Conservation (phyloP, 2,113 vertebrate species). For the Xenopus tropicalis region DNA sequence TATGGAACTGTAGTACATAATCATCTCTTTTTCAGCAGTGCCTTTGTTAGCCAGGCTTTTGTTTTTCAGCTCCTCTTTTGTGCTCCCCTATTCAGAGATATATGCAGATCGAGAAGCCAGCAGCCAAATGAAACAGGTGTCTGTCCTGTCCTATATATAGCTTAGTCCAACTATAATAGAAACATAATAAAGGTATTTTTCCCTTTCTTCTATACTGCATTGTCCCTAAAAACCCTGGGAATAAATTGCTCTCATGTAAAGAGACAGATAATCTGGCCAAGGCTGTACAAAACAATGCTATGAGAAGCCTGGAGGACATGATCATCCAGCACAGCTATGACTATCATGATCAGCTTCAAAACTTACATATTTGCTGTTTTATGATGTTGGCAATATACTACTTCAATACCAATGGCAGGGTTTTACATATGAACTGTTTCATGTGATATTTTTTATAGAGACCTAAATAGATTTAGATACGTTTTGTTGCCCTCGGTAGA, state of each 20-base stretch:
- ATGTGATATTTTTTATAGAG: no score
- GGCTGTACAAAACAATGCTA: slow-evolving; percentile 9
- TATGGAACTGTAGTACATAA: slow-evolving; percentile 34
- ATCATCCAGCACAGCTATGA: neutral
- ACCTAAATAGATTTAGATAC: no score
- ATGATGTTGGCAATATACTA: no score
- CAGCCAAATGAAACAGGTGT: slow-evolving; percentile 43
- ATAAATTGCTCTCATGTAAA: slow-evolving; percentile 23
- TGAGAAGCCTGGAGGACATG: slow-evolving; percentile 25
- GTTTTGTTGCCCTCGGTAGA: no score
- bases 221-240: slow-evolving; percentile 41
- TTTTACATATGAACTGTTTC: no score
- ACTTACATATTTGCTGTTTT: no score
- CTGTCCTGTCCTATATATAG: slow-evolving; percentile 31
- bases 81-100: slow-evolving; percentile 41
- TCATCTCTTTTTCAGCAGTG: slow-evolving; percentile 30
- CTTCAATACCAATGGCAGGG: no score
- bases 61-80: slow-evolving; percentile 35
- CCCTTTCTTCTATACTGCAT: slow-evolving; percentile 13
- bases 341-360: no score
- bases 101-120: slow-evolving; percentile 37
- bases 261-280: slow-evolving; percentile 15
- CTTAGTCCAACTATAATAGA: slow-evolving; percentile 28
- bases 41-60: slow-evolving; percentile 32
- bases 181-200: slow-evolving; percentile 29